phyloP scores from a whole-genome alignment of 2,113 vertebrate species.

The Tachysurus fulvidraco region DNA sequence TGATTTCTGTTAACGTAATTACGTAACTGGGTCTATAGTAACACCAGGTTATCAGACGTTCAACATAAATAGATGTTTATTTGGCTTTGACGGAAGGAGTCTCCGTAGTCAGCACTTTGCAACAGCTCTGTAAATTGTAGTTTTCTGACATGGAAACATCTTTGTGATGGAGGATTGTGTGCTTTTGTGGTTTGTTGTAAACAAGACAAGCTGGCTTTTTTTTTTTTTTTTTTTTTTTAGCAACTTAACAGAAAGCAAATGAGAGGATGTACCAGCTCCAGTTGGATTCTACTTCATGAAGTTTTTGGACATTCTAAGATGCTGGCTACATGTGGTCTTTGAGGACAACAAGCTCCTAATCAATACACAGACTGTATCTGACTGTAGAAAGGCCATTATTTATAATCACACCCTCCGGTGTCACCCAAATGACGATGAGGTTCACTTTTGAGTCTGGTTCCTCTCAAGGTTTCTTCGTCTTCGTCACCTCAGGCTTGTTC shows the following conservation, averaged over 20 bases:
- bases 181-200: background rate
- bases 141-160: background rate
- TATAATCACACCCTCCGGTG: no score
- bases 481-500: no score
- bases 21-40: background rate
- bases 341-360: no score
- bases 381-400: no score
- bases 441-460: no score
- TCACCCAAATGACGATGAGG: no score
- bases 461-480: no score
- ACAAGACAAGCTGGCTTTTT: background rate
- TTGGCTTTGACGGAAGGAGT: background rate
- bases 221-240: background rate
- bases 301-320: no score
- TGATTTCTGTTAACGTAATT: background rate
- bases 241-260: background rate
- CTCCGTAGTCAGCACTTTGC: background rate
- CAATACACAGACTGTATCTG: no score
- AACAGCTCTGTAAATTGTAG: background rate
- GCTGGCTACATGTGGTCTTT: no score
- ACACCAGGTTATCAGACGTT: background rate
- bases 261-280: no score
- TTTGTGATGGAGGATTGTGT: background rate
- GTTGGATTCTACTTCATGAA: no score
- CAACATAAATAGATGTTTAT: background rate